Base-by-base conservation (phyloP, 2,888 invertebrate species). In the Trichopria drosophilae region DNA sequence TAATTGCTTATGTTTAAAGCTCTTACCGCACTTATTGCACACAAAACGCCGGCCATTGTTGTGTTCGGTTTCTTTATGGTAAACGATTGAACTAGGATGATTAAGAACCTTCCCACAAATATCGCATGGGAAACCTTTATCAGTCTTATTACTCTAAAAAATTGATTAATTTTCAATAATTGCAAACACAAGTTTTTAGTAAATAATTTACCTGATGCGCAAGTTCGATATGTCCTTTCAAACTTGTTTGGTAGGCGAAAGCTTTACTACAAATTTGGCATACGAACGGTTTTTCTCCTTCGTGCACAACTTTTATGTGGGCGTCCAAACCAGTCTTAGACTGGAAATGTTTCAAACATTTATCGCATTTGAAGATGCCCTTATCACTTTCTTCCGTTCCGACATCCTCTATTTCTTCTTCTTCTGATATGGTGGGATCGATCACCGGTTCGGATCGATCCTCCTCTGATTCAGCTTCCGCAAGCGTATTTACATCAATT, bases 21-120 rank as follows among this genome's bases (percentile, higher is more conserved):
- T 78, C 72, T 87, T 88, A 40, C 83, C 82, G 73, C 91, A 91
- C 65, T 85, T 84, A 65, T 81, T 82, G 72, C 90, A 90, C 26
- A 86, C 84, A 71, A 84, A 90, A 51, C 84, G 80, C 43, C 84
- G 79, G 0, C 82, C 82, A 39, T 83, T 82, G 65, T 77, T 82
- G 76, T 87, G 87, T 60, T 82, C 84, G 0, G 86, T 82, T 67
- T 85, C 84, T 64, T 84, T 84, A 74, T 89, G 89, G 73, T 89
- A 88, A 19, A 85, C 79, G 47, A 89, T 81, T 1, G 88, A 87
- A 55, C 86, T 87, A 0, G 85, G 84, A 73, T 88, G 86, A 66
- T 83, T 84, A 46, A 88, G 79, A 12, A 83, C 78, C 77, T 86
- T 86, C 23, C 82, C 83, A 64, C 87, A 87, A 36, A 82, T 78